Evolutionary conservation across 2,113 vertebrate genomes (phyloP), one percentile per base, ranked within the genome.

Genomic region (Hyla sarda): DNA sequence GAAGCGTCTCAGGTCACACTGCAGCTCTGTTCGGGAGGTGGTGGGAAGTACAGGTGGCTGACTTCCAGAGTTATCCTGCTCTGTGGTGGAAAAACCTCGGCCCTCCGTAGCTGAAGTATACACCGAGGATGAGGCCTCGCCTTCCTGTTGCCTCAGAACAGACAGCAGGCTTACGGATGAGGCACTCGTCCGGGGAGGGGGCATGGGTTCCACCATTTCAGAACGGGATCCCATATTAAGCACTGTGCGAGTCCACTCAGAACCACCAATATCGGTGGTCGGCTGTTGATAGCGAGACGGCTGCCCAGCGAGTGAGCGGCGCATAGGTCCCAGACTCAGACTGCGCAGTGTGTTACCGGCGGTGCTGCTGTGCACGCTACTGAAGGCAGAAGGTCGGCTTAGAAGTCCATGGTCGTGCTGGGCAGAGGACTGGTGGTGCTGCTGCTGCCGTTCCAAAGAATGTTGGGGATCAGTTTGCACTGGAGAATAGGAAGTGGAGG

Each of bases 31-130:
- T 58, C 98, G 96, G 89, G 98, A 96, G 78, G 95, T 96, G 56
- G 96, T 94, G 76, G 76, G 76, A 65, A 58, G 84, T n/a, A 73
- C 76, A 0, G 95, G 93, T 0, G 97, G 94, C 82, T 96, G 97
- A 52, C 95, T 94, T 12, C 62, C 84, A 19, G 90, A 87, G 76
- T 92, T 88, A 62, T 97, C 93, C 54, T 91, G 92, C 90, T 95
- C 94, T 0, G 95, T 92, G 1, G 92, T 90, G 71, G 95, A 92
- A 90, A 97, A 97, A 37, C 97, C 97, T 82, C 97, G 94, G 1
- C 97, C 97, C 88, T 99, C 98, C 0, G 96, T 97, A 81, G 97
- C 97, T 0, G 98, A 99, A 65, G 98, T 99, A 93, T 99, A 99
- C 48, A 99, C 97, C 0, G 98, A 97, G 0, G 97, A 95, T 88